phyloP scores from a whole-genome alignment of 92 coral and sea anemone genomes.

The Porites lobata region DNA sequence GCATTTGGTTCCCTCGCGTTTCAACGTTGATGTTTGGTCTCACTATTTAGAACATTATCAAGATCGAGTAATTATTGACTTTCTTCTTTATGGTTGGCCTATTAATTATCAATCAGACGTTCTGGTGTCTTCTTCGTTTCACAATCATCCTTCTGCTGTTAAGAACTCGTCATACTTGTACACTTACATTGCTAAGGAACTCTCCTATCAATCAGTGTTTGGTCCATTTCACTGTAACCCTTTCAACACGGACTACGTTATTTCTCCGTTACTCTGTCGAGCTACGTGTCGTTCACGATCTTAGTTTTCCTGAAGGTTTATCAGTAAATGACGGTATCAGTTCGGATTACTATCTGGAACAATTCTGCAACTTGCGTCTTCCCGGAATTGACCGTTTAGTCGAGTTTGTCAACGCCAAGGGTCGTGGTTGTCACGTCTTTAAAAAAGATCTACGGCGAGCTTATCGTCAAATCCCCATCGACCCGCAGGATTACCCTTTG shows the following conservation, averaged over 20 bases:
- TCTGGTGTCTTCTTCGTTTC: constrained; percentile 7
- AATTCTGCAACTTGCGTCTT: constrained; percentile 43
- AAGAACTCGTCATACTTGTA: background rate
- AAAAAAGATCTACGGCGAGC: constrained; percentile 44
- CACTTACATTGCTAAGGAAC: constrained; percentile 44
- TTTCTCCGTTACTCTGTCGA: constrained; percentile 48
- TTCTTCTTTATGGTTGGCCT: constrained; percentile 63
- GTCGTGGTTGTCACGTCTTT: constrained; percentile 65
- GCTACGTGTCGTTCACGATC: background rate
- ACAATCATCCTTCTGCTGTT: constrained; percentile 52
- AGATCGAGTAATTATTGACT: constrained; percentile 38
- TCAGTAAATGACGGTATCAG: constrained; percentile 64
- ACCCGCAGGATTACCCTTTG: constrained; percentile 52
- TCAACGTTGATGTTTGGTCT: constrained; percentile 34
- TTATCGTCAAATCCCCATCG: constrained; percentile 54
- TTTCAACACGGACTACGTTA: constrained; percentile 50
- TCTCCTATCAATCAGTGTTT: constrained; percentile 30
- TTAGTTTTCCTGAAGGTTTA: constrained; percentile 45
- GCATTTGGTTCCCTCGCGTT: constrained; percentile 1
- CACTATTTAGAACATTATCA: constrained; percentile 53
- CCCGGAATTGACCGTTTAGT: background rate
- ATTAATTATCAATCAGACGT: constrained; percentile 17
- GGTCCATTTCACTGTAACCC: constrained; percentile 54
- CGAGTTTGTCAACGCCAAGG: constrained; percentile 45
- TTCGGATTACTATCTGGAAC: constrained; percentile 37